A percentile compares a stretch with the other conserved stretches of the same genome.
These are phyloP conservation scores for Puma concolor DNA, from an alignment of 2,113 vertebrate species.

Conservation along the genomic window DNA sequence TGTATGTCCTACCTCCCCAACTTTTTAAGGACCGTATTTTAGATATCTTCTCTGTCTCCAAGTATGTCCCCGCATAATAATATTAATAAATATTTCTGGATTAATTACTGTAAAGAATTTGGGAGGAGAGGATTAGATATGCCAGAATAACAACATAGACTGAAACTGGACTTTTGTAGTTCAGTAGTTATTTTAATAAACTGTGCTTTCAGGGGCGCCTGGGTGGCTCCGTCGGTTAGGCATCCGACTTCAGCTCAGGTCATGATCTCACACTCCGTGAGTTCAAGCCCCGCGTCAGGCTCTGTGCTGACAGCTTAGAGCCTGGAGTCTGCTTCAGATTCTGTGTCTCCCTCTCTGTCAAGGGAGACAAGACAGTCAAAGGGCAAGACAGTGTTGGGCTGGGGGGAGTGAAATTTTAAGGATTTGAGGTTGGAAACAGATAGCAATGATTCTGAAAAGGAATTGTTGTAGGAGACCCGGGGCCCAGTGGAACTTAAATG, in stretches of 20 bases:
- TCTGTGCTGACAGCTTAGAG: no score
- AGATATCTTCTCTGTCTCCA: neutral
- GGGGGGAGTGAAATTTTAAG: neutral
- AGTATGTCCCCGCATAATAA: neutral
- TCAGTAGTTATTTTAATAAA: neutral
- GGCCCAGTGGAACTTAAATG: neutral
- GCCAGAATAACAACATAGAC: neutral
- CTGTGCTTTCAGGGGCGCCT: neutral
- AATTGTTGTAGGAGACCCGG: neutral
- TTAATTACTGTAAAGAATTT: neutral
- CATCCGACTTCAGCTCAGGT: no score
- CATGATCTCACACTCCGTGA: no score
- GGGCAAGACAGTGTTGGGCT: neutral
- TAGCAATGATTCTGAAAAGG: neutral
- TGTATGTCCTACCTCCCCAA: neutral
- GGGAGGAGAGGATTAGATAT: neutral
- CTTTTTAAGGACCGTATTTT: neutral
- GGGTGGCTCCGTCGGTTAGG: no score
- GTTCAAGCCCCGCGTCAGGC: no score
- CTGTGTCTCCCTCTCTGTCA: no score
- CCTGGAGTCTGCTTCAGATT: no score
- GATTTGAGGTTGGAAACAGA: neutral
- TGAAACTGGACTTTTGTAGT: neutral
- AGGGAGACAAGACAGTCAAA: neutral
- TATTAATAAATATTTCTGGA: neutral